Conservation (phyloP, 2,888 invertebrate species). For the Boloria selene region DNA sequence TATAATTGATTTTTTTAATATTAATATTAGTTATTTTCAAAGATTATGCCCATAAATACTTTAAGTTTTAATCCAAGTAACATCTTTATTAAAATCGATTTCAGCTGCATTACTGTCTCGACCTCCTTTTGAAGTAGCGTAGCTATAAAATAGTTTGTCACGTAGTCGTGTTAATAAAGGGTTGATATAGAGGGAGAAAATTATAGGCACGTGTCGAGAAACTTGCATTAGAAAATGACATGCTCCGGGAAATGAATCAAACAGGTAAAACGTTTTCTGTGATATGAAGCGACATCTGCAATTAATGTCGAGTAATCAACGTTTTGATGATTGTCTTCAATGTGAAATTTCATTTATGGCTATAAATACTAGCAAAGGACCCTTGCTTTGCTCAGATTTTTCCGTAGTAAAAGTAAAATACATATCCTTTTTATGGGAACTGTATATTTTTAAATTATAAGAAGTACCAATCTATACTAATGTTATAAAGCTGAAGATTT, state of each 20-base stretch:
- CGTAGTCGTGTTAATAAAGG: constrained; percentile 18
- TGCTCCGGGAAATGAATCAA: background rate
- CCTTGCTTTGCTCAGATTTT: background rate
- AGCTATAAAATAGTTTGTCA: constrained; percentile 13
- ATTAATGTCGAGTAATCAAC: background rate
- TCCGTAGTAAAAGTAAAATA: too few species aligned
- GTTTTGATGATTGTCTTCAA: background rate
- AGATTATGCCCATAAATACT: too few species aligned
- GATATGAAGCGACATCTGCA: constrained; percentile 4
- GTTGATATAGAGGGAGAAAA: constrained; percentile 4
- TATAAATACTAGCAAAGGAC: background rate
- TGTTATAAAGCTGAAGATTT: too few species aligned
- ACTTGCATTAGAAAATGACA: constrained; percentile 10
- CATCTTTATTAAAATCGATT: background rate
- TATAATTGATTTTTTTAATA: too few species aligned
- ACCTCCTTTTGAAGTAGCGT: constrained; percentile 11
- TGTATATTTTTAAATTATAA: too few species aligned
- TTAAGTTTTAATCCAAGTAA: too few species aligned
- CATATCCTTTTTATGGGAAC: too few species aligned
- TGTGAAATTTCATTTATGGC: background rate
- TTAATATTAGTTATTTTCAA: too few species aligned
- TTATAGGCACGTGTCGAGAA: constrained; percentile 16
- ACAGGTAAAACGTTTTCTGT: background rate
- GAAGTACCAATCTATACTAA: too few species aligned
- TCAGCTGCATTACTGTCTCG: constrained; percentile 5